Base-by-base conservation (phyloP, 1,140 invertebrate genomes). In the Dendrolimus kikuchii region DNA sequence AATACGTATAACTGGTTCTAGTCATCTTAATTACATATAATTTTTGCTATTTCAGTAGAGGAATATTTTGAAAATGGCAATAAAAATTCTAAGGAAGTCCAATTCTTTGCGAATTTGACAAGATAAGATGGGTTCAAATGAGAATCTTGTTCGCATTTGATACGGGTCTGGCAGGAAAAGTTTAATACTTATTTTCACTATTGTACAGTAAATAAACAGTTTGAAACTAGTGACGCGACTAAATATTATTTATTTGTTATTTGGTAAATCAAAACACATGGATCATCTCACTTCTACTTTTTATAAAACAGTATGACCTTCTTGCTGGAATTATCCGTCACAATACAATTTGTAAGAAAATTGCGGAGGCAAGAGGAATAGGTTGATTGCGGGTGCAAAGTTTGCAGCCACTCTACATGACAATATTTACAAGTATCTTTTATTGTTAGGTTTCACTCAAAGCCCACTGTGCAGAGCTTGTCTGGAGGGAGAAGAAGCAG, bases 121-220 rank as follows among this genome's bases (percentile, higher is more conserved):
- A 59, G 56, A 60, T 59, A 63, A 58, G 59, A 59, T 53, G 38
- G 52, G 60, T 53, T 46, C 56, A 56, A 49, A 63, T 53, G 53
- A 60, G 55, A 58, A 56, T 53, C 59, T 42, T 51, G 45, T 52
- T 46, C 47, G 51, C 45, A 53, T 61, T 62, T 68, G 62, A 64
- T 59, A 60, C 48, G 59, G 62, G 62, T 68, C 43, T 60, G 53
- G 58, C 59, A 57, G 65, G 44, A 38, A 58, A 60, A 60, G 54
- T 53, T 62, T 63, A 49, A 43, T 23, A 8, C 38, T 51, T 37
- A 8, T 45, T 39, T 45, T 51, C 45, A 5, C 50, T 43, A 45
- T 44, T 42, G 45, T 45, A 10, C 38, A 7, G 23, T 49, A 10
- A 10, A 51, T 45, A 51, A 51, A 51, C 49, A 51, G 38, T 48